Base-by-base conservation (phyloP, 2,888 invertebrate species). In the Cephus spinipes region DNA sequence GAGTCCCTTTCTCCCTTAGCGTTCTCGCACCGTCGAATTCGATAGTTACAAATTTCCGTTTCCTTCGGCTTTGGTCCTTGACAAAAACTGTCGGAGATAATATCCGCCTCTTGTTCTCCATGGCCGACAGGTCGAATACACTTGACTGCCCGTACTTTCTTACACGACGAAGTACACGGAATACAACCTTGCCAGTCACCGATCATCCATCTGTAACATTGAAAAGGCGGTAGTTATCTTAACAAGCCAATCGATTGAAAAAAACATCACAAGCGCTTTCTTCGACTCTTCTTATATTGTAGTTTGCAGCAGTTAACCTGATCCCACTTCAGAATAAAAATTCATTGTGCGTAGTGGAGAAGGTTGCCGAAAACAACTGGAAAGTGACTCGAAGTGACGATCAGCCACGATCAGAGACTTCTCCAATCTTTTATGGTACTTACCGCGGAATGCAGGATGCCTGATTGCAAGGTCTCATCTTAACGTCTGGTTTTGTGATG, bases 391-490 rank as follows among this genome's bases (percentile, higher is more conserved):
- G 40, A 40, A 9, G 15, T 40, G 15, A 40, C 15, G 15, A 15
- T 15, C 15, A 40, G 15, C 40, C 15, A 40, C 40, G 4, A 40
- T 15, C 36, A 15, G 15, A 23, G 40, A 6, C 40, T 23, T 40
- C 6, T 0, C 6, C 23, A 40, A 40, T 1, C 40, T 23, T 40
- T 23, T 6, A 6, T 40, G 23, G 15, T 1, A 40, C 40, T 40
- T 30, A 84, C 87, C 87, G 85, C n/a, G 86, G 85, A 31, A 86
- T 76, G 83, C 93, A 93, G 11, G 92, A 89, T 80, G 93, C 92
- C 73, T 86, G 89, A 86, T 93, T 93, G 84, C 93, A 93, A 0
- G 89, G 86, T 76, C 91, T 88, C 40, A 90, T 89, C 85, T 90
- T 90, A 83, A 92, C 92, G 68, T 84, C 80, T n/a, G 90, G 91